Percentiles rank a stretch among this genome's conserved stretches.
Evolutionary conservation across 2,797 vertebrate genomes (phyloP).

Genomic region (Danio tinwini): DNA sequence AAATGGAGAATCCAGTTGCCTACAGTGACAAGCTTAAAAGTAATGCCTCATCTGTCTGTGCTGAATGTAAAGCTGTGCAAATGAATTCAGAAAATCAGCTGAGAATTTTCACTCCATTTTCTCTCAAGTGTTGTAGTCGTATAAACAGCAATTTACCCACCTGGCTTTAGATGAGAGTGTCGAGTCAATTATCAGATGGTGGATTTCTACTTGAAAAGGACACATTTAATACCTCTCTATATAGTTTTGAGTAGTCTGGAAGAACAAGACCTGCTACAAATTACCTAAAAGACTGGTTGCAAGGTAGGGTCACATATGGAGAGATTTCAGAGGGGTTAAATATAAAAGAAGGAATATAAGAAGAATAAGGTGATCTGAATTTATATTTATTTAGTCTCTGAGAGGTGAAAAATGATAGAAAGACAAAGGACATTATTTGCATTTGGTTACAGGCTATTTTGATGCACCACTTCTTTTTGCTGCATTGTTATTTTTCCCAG

Average conservation of each 20-base stretch:
- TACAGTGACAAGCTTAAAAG: neutral
- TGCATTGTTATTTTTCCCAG: conserved; percentile 5
- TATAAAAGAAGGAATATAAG: neutral
- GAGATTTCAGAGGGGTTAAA: neutral
- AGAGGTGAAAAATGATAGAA: neutral
- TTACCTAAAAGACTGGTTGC: neutral
- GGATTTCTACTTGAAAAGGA: conserved; percentile 7
- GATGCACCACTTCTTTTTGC: conserved; percentile 20
- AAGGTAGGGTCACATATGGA: neutral
- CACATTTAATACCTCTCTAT: neutral
- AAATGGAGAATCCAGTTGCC: too few species aligned
- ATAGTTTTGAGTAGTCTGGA: neutral
- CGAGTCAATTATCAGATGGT: conserved; percentile 7
- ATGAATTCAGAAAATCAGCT: conserved; percentile 20
- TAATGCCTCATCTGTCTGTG: neutral
- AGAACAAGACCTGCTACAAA: neutral
- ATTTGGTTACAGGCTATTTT: conserved; percentile 46
- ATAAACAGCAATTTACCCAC: neutral
- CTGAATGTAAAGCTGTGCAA: neutral
- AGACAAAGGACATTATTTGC: conserved; percentile 26
- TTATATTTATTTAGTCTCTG: conserved; percentile 10
- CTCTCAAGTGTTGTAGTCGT: neutral
- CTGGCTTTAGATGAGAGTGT: conserved; percentile 1
- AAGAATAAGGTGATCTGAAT: neutral
- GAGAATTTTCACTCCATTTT: neutral